Evolutionary conservation across 2,888 invertebrate species (phyloP).

Genomic region (Cynaeus angustus): DNA sequence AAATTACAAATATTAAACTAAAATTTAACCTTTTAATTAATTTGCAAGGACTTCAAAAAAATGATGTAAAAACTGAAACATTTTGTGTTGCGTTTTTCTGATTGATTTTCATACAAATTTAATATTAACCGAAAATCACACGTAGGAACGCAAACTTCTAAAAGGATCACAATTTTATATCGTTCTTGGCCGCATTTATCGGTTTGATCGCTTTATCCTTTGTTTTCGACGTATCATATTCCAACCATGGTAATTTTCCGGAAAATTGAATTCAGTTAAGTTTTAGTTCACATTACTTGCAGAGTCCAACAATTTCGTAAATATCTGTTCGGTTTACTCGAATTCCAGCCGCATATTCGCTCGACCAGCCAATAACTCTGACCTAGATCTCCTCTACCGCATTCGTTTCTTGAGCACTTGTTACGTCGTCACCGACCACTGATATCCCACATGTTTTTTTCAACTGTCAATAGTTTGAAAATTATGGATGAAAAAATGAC

Average conservation of each 20-base stretch:
- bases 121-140: too few species aligned
- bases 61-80: too few species aligned
- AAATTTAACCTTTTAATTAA: too few species aligned
- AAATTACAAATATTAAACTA: too few species aligned
- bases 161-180: conserved; percentile 46
- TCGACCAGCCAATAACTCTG: conserved; percentile 43
- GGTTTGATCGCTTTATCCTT: conserved; percentile 38
- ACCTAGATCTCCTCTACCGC: conserved; percentile 71
- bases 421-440: conserved; percentile 72
- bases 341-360: conserved; percentile 58
- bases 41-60: too few species aligned
- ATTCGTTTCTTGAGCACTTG: conserved; percentile 72
- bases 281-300: conserved; percentile 19
- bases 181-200: conserved; percentile 23
- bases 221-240: conserved; percentile 44
- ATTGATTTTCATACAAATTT: too few species aligned
- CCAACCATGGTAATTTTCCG: conserved; percentile 42
- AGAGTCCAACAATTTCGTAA: conserved; percentile 45
- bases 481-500: conserved; percentile 68
- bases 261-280: background rate
- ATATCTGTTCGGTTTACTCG: conserved; percentile 52
- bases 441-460: conserved; percentile 67
- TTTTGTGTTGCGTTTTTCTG: too few species aligned
- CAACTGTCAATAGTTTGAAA: conserved; percentile 66
- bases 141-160: conserved; percentile 57